These are phyloP conservation scores for Pachypanchax playfairii DNA, from an alignment of 2,113 vertebrate species.

Conservation along the genomic window DNA sequence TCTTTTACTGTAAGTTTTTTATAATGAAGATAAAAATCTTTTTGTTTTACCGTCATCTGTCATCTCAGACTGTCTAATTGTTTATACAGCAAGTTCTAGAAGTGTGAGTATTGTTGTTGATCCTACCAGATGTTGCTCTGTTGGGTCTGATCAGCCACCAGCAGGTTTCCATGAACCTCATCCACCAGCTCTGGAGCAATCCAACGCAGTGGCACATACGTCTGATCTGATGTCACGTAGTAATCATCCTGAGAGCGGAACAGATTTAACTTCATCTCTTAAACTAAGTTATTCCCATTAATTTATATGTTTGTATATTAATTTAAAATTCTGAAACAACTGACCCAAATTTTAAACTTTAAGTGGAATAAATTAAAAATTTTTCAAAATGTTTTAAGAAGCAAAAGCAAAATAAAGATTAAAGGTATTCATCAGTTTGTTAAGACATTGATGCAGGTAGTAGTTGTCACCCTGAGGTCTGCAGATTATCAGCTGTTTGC, in stretches of 20 bases:
- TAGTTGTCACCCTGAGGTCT: too few relatives aligned
- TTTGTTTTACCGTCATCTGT: too few relatives aligned
- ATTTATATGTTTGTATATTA: neutral
- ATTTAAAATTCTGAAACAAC: neutral
- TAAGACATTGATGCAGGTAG: too few relatives aligned
- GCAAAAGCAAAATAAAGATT: too few relatives aligned
- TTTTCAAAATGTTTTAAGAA: too few relatives aligned
- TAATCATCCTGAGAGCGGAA: constrained; percentile 91
- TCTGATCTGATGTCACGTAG: constrained; percentile 90
- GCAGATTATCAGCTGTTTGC: too few relatives aligned
- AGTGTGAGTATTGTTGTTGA: neutral
- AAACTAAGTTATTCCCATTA: neutral
- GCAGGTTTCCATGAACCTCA: constrained; percentile 92
- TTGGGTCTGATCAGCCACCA: constrained; percentile 91
- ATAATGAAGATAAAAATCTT: too few relatives aligned
- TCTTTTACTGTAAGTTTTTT: too few relatives aligned
- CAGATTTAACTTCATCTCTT: too few relatives aligned
- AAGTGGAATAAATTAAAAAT: neutral
- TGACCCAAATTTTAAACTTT: neutral
- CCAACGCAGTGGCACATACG: constrained; percentile 94
- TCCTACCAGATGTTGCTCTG: constrained; percentile 95
- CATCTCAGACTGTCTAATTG: too few relatives aligned
- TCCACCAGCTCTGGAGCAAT: constrained; percentile 95
- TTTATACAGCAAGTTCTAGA: neutral
- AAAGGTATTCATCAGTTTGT: too few relatives aligned